Percentiles rank a stretch among this genome's conserved stretches.
Evolutionary conservation across 2,888 invertebrate genomes (phyloP).

Genomic region (Callyntrura guangdongensis): DNA sequence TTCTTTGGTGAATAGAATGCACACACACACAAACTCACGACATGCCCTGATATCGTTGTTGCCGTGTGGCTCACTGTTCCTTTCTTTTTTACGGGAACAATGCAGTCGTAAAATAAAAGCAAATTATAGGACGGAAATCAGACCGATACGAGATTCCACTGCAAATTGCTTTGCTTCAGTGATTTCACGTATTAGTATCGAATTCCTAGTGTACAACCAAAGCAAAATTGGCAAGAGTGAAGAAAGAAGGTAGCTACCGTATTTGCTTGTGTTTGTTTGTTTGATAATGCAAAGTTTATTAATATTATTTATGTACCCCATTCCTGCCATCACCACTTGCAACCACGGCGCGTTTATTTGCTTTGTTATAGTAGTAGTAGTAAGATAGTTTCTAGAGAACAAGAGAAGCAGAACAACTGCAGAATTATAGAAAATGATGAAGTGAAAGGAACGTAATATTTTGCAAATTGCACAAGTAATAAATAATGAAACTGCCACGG

Average conservation of each 20-base stretch:
- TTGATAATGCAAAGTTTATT: neutral
- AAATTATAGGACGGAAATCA: conserved; percentile 61
- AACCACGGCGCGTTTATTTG: neutral
- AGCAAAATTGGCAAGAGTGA: neutral
- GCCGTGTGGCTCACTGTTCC: neutral
- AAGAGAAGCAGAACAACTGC: neutral
- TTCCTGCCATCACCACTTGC: neutral
- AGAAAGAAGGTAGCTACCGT: neutral
- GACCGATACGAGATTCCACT: conserved; percentile 27
- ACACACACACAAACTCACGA: conserved; percentile 5
- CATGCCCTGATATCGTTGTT: neutral
- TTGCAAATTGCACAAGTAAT: conserved; percentile 35
- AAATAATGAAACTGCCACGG: conserved; percentile 22
- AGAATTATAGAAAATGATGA: neutral
- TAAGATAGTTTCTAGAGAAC: neutral
- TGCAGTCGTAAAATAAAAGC: neutral
- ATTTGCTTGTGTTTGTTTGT: conserved; percentile 21
- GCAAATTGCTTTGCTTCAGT: conserved; percentile 1
- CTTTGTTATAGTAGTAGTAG: neutral
- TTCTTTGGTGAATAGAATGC: neutral
- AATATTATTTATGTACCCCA: neutral
- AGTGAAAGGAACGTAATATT: conserved; percentile 24
- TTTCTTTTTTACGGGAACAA: conserved; percentile 21
- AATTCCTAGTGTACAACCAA: neutral
- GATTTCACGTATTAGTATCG: neutral